phyloP scores from a whole-genome alignment of 2,888 invertebrate genomes.

The Hanleya hanleyi region DNA sequence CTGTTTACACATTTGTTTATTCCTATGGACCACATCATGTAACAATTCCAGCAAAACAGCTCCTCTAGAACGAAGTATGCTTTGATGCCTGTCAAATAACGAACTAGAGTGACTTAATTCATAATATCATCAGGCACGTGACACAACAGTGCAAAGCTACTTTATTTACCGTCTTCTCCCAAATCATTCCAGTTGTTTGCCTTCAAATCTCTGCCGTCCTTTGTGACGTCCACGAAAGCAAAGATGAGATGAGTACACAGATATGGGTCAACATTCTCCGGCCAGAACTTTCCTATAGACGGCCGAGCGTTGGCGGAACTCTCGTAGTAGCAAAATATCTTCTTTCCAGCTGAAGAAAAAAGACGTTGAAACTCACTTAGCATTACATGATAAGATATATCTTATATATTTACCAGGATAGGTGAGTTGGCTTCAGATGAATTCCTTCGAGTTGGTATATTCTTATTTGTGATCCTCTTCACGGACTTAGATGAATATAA shows the following conservation, averaged over 20 bases:
- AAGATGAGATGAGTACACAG: constrained; percentile 92
- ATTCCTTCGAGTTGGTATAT: no score
- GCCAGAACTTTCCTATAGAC: constrained; percentile 43
- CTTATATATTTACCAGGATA: neutral
- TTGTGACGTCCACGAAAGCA: constrained; percentile 85
- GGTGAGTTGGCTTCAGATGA: neutral
- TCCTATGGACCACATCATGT: no score
- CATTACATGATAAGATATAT: neutral
- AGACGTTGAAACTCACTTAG: neutral
- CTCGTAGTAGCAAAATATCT: constrained; percentile 62
- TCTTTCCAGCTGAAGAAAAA: constrained; percentile 29
- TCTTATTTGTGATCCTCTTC: no score
- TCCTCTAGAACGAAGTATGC: no score
- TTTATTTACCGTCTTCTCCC: constrained; percentile 39
- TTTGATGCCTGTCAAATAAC: no score
- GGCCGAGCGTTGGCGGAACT: constrained; percentile 50
- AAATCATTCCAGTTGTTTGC: constrained; percentile 55
- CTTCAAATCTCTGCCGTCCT: constrained; percentile 74
- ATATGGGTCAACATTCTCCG: constrained; percentile 72
- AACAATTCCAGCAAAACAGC: no score
- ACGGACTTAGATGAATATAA: no score
- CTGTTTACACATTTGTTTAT: no score
- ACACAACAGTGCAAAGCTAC: no score
- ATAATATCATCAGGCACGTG: no score
- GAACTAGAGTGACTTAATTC: no score